A percentile compares a stretch with the other conserved stretches of the same genome.
Conservation (phyloP, 2,113 vertebrate genomes). For the Rhadina sibilatrix region DNA sequence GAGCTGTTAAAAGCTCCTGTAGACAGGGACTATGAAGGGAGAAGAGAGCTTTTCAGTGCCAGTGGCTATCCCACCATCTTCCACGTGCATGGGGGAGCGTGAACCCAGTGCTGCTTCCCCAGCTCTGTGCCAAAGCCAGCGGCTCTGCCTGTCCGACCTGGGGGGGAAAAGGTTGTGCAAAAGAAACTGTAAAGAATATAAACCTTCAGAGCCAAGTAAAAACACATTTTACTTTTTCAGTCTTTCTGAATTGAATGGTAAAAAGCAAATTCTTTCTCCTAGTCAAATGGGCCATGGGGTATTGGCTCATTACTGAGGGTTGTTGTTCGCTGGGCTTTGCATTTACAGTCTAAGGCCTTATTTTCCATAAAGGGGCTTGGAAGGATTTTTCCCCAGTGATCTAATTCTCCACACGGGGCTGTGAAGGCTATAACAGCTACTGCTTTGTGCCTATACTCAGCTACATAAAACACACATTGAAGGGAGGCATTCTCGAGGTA, state of each 20-base stretch:
- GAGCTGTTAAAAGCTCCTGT: not conserved
- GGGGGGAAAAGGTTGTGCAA: slow-evolving; percentile 9
- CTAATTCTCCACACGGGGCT: slow-evolving; percentile 74
- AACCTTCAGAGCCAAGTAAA: slow-evolving; percentile 54
- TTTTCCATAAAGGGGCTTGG: slow-evolving; percentile 75
- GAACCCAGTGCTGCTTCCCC: not conserved
- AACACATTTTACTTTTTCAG: slow-evolving; percentile 55
- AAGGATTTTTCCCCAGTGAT: slow-evolving; percentile 74
- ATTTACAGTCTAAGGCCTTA: slow-evolving; percentile 68
- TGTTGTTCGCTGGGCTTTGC: slow-evolving; percentile 64
- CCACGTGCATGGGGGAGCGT: not conserved
- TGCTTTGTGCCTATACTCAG: slow-evolving; percentile 71
- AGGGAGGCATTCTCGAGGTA: slow-evolving; percentile 70
- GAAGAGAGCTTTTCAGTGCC: not conserved
- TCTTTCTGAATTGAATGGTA: slow-evolving; percentile 50
- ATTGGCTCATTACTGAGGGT: slow-evolving; percentile 70
- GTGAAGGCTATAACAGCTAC: slow-evolving; percentile 71
- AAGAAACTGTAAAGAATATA: slow-evolving; percentile 59
- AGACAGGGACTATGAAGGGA: rapidly evolving
- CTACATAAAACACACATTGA: slow-evolving; percentile 75
- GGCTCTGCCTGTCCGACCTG: not conserved
- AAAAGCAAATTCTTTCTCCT: slow-evolving; percentile 64
- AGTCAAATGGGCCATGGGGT: slow-evolving; percentile 63
- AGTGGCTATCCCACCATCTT: not conserved
- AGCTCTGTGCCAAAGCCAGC: not conserved